Conservation (phyloP, 2,797 vertebrate genomes). For the Smutsia temminckii region DNA sequence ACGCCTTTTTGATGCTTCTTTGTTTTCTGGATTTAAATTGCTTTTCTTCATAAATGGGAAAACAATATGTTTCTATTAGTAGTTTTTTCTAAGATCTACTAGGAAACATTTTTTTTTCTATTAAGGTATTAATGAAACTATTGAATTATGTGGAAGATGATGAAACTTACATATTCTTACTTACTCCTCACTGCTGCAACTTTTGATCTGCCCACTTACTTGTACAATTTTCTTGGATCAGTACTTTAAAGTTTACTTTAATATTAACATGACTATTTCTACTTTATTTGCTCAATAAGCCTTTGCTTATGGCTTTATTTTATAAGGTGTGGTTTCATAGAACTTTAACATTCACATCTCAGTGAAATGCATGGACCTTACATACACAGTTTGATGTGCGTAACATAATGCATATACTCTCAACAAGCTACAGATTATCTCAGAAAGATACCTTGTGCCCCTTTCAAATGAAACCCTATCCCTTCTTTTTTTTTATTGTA, state of each 20-base stretch:
- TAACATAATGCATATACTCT: not conserved
- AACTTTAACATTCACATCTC: not conserved
- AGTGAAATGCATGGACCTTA: not conserved
- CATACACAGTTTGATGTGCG: not conserved
- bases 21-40: conserved; percentile 2
- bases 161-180: not conserved
- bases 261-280: not conserved
- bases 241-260: conserved; percentile 3
- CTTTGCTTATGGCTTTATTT: not conserved
- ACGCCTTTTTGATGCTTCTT: not conserved
- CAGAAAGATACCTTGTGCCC: not conserved
- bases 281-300: not conserved
- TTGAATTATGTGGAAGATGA: not conserved
- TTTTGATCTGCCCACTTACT: not conserved
- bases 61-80: not conserved
- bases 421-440: not conserved
- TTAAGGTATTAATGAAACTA: not conserved
- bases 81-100: not conserved
- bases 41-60: conserved; percentile 2
- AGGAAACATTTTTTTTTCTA: not conserved
- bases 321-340: not conserved
- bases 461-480: not conserved
- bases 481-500: not conserved
- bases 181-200: not conserved
- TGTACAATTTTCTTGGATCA: not conserved